Evolutionary conservation across 2,797 vertebrate genomes (phyloP), one percentile per base, ranked within the genome.

Genomic region (Eutrigla gurnardus): DNA sequence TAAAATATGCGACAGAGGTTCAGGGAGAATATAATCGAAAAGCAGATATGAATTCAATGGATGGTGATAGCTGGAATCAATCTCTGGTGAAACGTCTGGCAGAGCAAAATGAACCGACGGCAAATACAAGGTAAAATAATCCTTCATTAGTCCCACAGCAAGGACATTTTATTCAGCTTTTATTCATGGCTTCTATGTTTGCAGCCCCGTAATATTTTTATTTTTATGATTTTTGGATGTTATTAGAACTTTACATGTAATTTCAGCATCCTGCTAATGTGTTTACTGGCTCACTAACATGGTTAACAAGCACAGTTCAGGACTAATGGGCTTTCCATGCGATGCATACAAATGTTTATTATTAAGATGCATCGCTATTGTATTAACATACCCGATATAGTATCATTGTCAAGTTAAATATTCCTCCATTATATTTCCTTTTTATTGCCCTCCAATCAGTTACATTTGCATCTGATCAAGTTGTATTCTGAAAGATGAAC

Each of bases 171-270:
- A 49, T 32, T 65, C 14, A 35, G 39, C 6, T 58, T 42, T 73
- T 43, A 17, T 42, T 5, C 0, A 54, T 10, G 4, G 1, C 36
- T 67, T 53, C 36, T 55, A 63, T 10, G 18, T 82, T 77, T 66
- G 45, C 39, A 66, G 43, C n/a, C 46, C 53, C 78, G 18, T 69
- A 47, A 80, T 84, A 68, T 59, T 72, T 82, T 88, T 78, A n/a
- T 78, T 25, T 25, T 25, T 25, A 25, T 25, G 25, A 25, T 25
- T 25, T 25, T 25, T 25, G 25, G 25, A 25, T 25, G 25, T 25
- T 25, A 2, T 25, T 25, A 25, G 25, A 25, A 25, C 25, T 25
- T 25, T 1, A 25, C 25, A 25, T 25, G 53, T 36, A 46, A 53
- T 59, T 72, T 33, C 39, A 66, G 7, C 46, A 14, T 43, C 40